Evolutionary conservation across 2,888 invertebrate species (phyloP).

Genomic region (Macrophya annulata): DNA sequence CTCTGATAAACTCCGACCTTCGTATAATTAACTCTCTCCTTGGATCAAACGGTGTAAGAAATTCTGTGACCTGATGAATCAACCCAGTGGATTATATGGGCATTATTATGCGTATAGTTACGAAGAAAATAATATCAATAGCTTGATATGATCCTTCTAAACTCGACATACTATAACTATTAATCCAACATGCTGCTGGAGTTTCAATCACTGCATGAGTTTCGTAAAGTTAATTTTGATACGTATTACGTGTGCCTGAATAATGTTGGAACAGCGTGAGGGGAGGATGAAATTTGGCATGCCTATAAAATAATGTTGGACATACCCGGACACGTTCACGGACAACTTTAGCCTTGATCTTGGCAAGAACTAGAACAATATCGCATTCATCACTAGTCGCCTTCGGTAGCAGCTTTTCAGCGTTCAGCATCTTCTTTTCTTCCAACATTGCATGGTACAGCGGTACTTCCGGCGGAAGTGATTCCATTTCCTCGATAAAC

Average conservation of each 20-base stretch:
- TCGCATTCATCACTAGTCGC: conserved; percentile 81
- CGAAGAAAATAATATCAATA: neutral
- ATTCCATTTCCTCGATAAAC: conserved; percentile 86
- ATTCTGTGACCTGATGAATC: conserved; percentile 83
- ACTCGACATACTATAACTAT: neutral
- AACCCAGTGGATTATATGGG: neutral
- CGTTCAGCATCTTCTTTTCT: conserved; percentile 77
- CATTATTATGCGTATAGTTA: neutral
- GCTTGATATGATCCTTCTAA: neutral
- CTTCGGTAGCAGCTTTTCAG: conserved; percentile 70
- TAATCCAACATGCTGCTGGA: neutral
- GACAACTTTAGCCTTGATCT: conserved; percentile 88
- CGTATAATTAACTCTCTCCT: conserved; percentile 84
- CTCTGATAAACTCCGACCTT: conserved; percentile 87
- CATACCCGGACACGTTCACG: conserved; percentile 82
- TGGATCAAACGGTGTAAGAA: conserved; percentile 85
- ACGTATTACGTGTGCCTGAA: conserved; percentile 2
- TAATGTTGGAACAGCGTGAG: neutral
- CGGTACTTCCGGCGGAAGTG: conserved; percentile 74
- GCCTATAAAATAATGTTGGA: conserved; percentile 2
- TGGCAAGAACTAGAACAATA: conserved; percentile 87
- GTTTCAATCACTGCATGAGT: neutral
- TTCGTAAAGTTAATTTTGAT: neutral
- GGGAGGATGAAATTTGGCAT: neutral
- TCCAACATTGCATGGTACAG: conserved; percentile 77